These are phyloP conservation scores for Pantherophis vulpinus DNA, from an alignment of 2,797 vertebrate genomes.

Conservation along the genomic window DNA sequence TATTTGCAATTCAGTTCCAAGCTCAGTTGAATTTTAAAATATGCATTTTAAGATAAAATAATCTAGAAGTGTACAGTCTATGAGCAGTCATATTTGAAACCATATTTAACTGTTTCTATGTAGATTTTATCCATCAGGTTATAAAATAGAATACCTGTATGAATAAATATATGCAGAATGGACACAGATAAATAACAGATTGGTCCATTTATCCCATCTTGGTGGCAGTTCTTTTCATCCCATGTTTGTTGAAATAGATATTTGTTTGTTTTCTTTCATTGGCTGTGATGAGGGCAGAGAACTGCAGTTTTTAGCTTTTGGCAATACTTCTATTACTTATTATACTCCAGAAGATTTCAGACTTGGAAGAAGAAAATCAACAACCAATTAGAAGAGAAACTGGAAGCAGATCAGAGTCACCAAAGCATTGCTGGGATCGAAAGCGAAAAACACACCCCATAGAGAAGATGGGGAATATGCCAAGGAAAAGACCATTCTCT, in stretches of 20 bases:
- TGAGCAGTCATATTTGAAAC: background rate
- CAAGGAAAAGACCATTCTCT: background rate
- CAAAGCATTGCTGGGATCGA: background rate
- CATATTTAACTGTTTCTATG: background rate
- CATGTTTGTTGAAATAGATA: background rate
- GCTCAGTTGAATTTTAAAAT: background rate
- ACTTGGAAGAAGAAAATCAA: background rate
- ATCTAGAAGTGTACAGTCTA: background rate
- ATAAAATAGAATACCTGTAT: background rate
- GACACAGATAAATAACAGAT: background rate
- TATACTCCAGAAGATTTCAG: background rate
- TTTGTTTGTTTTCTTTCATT: background rate
- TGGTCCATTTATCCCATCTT: background rate
- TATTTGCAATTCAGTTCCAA: background rate
- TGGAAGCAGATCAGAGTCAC: background rate
- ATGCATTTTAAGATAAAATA: background rate
- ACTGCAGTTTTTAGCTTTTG: background rate
- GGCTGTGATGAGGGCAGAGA: background rate
- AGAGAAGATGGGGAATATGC: background rate
- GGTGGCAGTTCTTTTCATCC: background rate
- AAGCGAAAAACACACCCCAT: background rate
- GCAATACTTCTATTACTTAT: background rate
- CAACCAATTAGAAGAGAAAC: background rate
- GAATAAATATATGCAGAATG: background rate
- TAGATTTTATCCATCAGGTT: background rate